These are phyloP conservation scores for Propithecus deckenii DNA, from an alignment of 2,797 vertebrate genomes.

Conservation along the genomic window DNA sequence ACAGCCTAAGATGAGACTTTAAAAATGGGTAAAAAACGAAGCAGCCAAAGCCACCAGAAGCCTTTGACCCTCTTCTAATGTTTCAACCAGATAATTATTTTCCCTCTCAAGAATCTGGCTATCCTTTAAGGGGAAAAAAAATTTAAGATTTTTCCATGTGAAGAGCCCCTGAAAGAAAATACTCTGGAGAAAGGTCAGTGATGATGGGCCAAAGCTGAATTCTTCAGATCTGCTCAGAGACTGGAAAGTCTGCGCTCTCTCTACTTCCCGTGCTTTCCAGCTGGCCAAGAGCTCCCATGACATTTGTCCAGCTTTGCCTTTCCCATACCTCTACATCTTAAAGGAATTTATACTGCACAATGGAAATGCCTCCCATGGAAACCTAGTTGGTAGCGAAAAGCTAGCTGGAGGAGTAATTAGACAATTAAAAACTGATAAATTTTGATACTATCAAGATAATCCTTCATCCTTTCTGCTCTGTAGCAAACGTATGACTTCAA, in stretches of 20 bases:
- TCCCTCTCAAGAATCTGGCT: constrained; percentile 81
- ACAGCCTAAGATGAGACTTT: constrained; percentile 68
- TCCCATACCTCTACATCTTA: background rate
- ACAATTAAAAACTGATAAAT: background rate
- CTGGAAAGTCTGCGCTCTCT: constrained; percentile 59
- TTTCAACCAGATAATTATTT: constrained; percentile 82
- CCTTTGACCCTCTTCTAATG: constrained; percentile 79
- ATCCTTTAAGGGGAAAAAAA: constrained; percentile 60
- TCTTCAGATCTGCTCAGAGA: constrained; percentile 64
- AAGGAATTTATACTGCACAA: background rate
- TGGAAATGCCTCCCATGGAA: background rate
- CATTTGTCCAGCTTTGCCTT: background rate
- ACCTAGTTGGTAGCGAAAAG: background rate
- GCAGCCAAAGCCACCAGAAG: constrained; percentile 77
- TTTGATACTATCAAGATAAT: background rate
- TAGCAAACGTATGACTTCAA: background rate
- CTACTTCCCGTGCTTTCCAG: background rate
- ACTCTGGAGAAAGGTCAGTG: constrained; percentile 73
- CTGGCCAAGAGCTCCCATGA: background rate
- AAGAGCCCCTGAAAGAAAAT: constrained; percentile 80
- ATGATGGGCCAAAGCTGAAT: constrained; percentile 62
- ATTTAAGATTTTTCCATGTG: constrained; percentile 78
- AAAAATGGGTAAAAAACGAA: constrained; percentile 60
- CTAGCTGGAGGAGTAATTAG: background rate
- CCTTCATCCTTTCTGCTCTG: background rate